These are phyloP conservation scores for Micropterix aruncella DNA, from an alignment of 2,888 invertebrate genomes.

Conservation along the genomic window DNA sequence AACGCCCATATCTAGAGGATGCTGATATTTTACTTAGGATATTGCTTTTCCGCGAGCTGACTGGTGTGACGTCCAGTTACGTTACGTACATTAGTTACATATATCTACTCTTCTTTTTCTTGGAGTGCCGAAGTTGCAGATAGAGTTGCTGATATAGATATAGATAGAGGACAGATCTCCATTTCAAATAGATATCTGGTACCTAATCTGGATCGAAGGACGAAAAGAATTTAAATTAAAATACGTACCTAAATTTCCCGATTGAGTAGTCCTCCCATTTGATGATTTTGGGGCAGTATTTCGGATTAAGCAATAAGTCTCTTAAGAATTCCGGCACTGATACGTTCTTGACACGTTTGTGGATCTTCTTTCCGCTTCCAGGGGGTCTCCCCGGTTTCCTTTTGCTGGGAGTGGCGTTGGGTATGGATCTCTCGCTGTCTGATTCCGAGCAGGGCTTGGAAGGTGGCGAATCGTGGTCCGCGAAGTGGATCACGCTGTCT, in stretches of 20 bases:
- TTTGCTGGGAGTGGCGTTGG: slow-evolving; percentile 18
- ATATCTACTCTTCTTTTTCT: no score
- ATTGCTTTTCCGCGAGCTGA: no score
- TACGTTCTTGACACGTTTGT: slow-evolving; percentile 33
- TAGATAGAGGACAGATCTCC: no score
- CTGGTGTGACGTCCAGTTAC: no score
- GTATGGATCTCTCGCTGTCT: slow-evolving; percentile 19
- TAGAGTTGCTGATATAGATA: no score
- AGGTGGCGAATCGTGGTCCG: neutral
- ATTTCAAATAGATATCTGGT: no score
- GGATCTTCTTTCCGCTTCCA: slow-evolving; percentile 30
- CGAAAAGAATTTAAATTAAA: no score
- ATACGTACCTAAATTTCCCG: slow-evolving; percentile 58
- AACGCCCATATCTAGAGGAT: no score
- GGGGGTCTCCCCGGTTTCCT: slow-evolving; percentile 41
- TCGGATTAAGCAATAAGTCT: slow-evolving; percentile 60
- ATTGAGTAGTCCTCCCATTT: slow-evolving; percentile 78
- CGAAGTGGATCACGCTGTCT: neutral
- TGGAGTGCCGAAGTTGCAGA: no score
- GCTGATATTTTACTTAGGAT: no score
- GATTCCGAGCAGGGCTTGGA: slow-evolving; percentile 21
- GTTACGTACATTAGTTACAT: no score
- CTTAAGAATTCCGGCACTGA: slow-evolving; percentile 76
- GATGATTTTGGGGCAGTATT: slow-evolving; percentile 68
- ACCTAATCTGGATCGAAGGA: no score